Base-by-base conservation (phyloP, 2,888 invertebrate species). In the Phalangium opilio region DNA sequence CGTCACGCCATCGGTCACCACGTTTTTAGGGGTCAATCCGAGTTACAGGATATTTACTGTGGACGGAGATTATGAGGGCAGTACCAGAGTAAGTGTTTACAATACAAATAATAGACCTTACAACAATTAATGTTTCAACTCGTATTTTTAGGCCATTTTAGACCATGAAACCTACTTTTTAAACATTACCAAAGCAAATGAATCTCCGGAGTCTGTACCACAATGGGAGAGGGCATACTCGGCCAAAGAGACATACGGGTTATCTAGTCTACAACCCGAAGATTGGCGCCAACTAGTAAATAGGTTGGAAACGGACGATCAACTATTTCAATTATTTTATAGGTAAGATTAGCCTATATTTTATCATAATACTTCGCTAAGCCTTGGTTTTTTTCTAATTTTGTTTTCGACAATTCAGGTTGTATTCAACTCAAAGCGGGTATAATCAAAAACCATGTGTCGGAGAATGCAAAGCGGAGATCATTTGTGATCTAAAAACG, bases 151-250 rank as follows among this genome's bases (percentile, higher is more conserved):
- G 49, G 44, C 45, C 14, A 89, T 95, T 17, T 77, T 91, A 15
- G 93, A 95, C 67, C 91, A 90, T 63, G 90, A 91, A 66, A 87
- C 85, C 1, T 93, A 90, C 86, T 83, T 86, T 41, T 84, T 93
- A 82, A 90, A 95, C 66, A 68, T 95, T 49, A 83, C 87, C 57
- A 85, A 87, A 65, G 91, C 93, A 1, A 95, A 95, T 67, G 55
- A 60, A 19, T 55, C 59, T 4, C 55, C 55, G 12, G 51, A 59
- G 32, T 70, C 83, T 2, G 81, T 27, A 27, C 27, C 27, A 27
- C 27, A 85, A 58, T 90, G 89, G 87, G 82, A 83, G 64, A 85
- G 87, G 65, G 69, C 87, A 55, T 89, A 59, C 44, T 48, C 54
- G 15, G 55, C 56, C 2, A 72, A 83, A 50, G 79, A 83, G 45